Base-by-base conservation (phyloP, 2,113 vertebrate species). In the Prochilodus magdalenae region DNA sequence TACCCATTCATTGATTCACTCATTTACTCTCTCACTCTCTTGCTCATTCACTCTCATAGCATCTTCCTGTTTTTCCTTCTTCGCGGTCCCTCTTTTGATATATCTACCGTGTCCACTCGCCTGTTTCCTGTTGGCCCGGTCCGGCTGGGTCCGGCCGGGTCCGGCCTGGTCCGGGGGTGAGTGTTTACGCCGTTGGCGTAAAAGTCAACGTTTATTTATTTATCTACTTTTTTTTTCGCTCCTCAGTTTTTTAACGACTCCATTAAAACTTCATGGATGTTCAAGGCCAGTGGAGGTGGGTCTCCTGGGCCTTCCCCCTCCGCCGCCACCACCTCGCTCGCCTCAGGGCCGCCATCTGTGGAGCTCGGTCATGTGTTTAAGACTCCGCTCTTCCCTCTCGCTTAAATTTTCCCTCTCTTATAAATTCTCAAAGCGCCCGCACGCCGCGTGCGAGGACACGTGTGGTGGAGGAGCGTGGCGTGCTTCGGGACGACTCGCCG, bases 41-140 rank as follows among this genome's bases (percentile, higher is more conserved):
- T 6, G 3, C 33, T 36, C 6, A 36, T 6, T 6, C 33, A 36
- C 33, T 36, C 33, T 4, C n/a, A n/a, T n/a, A n/a, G n/a, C n/a
- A n/a, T n/a, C n/a, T n/a, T n/a, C n/a, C n/a, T n/a, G n/a, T n/a
- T n/a, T n/a, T 7, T 36, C 60, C 24, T 6, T 59, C 73, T 49
- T 84, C 26, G 1, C 26, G 26, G 86, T 85, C 86, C 80, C 89
- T 80, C 85, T 89, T 89, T 88, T 82, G 80, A 82, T 85, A 88
- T 73, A 85, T 89, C 44, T 33, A 75, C 51, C 74, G 24, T 73
- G 74, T 84, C 85, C 77, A 76, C 60, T 55, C 77, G 83, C 82
- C 88, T 88, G 87, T 90, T 88, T 77, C 71, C 83, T 86, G 74
- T 77, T 72, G 36, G 81, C 88, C 70, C n/a, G n/a, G n/a, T 16